Evolutionary conservation across 2,888 invertebrate genomes (phyloP), one percentile per base, ranked within the genome.

Genomic region (Antheraea assamensis): DNA sequence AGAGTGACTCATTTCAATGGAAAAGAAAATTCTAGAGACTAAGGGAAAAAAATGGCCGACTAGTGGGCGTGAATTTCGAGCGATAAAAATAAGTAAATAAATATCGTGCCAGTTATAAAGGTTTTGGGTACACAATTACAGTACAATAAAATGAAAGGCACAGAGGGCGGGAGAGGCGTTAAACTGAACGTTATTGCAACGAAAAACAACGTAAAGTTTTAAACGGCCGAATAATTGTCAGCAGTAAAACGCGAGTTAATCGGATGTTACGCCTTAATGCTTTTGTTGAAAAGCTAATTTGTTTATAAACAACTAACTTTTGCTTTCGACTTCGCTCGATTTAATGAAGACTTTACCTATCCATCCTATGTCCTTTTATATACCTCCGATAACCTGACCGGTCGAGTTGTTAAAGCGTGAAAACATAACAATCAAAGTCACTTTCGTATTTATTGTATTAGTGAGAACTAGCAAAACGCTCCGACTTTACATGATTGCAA

Each of bases 231-330:
- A 73, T 73, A 71, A 74, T 76, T 49, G 73, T 72, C 72, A 31
- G 52, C 72, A 24, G 73, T 76, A 70, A 76, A 74, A 74, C n/a
- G 70, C 17, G 70, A 73, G 73, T 74, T 73, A 76, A 76, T 73
- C 71, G 7, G 17, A n/a, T 71, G 24, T 71, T 31, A 71, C 55
- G 31, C 55, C 58, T 71, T 58, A 58, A 21, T 35, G 68, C 31
- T 35, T 68, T n/a, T 68, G 68, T 68, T 68, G 35, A 72, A 42
- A 42, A 71, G 49, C 19, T 71, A 71, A 58, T 74, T 75, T 71
- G 71, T 58, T 55, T 68, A 4, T 8, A 35, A 27, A 64, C 30
- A 17, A 17, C 27, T 64, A 5, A 10, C 42, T 42, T 42, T 5
- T 42, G 42, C 42, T 13, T 13, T 13, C 13, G 13, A 2, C 2